Evolutionary conservation across 92 coral and sea anemone species (phyloP), one percentile per base, ranked within the genome.

Genomic region (Bergia puertoricense): DNA sequence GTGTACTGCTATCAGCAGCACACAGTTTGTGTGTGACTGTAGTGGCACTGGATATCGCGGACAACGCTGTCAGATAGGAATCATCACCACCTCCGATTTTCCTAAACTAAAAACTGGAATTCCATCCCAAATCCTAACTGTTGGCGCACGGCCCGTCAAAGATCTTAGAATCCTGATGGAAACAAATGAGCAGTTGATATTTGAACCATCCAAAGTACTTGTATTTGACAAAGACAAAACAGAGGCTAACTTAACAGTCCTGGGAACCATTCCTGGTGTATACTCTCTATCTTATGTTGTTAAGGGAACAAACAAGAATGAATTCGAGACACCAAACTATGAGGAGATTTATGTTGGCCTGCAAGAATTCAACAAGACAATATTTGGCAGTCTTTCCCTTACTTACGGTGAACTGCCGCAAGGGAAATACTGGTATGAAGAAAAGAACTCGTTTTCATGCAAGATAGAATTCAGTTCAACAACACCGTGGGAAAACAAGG

Each of bases 31-130:
- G 13, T 93, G 95, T 74, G 37, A 86, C 67, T 93, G 95, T 67
- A 39, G 79, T 45, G 77, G 62, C 5, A 93, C 95, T 14, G 95
- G 93, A 15, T 93, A 91, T 73, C 77, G 54, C 45, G 96, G 93
- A 22, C 76, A 45, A 4, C 71, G 18, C 42, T 93, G 95, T 62
- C 71, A 91, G 39, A 85, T 67, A 6, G 96, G 93, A 41, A 6
- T 81, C 78, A 81, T 93, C 74, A 30, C 81, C 8, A 86, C 89
- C 22, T 88, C 93, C 22, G 54, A 71, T 22, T 89, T 86, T 84
- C 93, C 93, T 8, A 83, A 86, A 76, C 85, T 93, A 39, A 66
- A 37, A 0, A 37, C 79, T 0, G 80, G 72, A 0, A 72, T 36
- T 39, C 89, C 81, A 3, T 91, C 93, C 6, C 11, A 40, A 36